Conservation (phyloP, 2,797 vertebrate genomes). For the Malurus splendens region DNA sequence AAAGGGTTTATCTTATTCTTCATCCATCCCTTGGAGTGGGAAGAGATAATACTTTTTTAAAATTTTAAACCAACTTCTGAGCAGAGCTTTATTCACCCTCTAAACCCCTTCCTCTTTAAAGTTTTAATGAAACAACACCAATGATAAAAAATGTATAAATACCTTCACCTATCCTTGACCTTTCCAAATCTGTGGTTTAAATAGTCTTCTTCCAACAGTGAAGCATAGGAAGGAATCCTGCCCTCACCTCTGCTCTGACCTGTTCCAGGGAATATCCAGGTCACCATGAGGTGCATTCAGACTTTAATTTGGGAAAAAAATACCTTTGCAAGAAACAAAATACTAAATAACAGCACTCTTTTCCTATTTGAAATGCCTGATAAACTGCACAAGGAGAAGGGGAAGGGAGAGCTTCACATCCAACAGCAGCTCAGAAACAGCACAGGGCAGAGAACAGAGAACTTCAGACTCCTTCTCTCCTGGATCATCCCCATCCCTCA, state of each 20-base stretch:
- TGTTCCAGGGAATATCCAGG: not conserved
- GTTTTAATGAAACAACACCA: not conserved
- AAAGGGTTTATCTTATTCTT: not conserved
- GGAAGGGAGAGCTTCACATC: not conserved
- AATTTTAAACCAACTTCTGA: not conserved
- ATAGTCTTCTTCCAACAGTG: not conserved
- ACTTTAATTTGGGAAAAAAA: not conserved
- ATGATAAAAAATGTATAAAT: fast-evolving
- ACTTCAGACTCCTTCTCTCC: not conserved
- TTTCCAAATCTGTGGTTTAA: not conserved
- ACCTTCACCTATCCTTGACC: not conserved
- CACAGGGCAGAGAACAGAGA: not conserved
- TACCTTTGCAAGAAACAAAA: not conserved
- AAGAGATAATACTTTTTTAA: not conserved
- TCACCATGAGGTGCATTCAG: not conserved
- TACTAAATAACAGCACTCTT: not conserved
- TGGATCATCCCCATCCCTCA: not conserved
- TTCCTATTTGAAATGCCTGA: not conserved
- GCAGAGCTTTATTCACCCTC: fast-evolving
- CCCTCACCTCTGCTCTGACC: not conserved
- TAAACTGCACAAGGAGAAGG: not conserved
- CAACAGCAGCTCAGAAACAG: not conserved
- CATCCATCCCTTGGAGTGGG: not conserved
- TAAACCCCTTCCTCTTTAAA: not conserved
- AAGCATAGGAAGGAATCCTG: not conserved